phyloP scores from a whole-genome alignment of 2,888 invertebrate genomes.

The Thera britannica region DNA sequence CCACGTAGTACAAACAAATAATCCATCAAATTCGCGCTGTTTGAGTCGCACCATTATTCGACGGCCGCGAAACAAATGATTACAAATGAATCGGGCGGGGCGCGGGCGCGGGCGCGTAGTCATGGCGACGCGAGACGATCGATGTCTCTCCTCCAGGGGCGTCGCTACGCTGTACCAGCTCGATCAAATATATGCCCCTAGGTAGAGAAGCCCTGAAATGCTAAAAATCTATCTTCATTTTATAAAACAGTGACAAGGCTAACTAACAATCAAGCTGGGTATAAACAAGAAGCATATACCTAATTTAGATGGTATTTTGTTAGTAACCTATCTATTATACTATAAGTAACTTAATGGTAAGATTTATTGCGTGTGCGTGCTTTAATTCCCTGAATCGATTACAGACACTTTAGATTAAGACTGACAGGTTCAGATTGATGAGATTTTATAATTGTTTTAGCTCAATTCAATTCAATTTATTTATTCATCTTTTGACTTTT shows the following conservation, averaged over 20 bases:
- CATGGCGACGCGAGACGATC: slow-evolving; percentile 80
- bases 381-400: too few species aligned
- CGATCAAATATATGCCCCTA: background rate
- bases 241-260: background rate
- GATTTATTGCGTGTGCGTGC: too few species aligned
- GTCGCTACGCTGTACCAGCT: slow-evolving; percentile 51
- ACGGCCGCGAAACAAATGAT: slow-evolving; percentile 82
- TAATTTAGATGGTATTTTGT: too few species aligned
- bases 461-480: too few species aligned
- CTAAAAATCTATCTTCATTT: background rate
- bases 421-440: too few species aligned
- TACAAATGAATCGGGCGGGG: slow-evolving; percentile 77
- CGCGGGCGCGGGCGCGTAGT: slow-evolving; percentile 58
- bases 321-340: too few species aligned
- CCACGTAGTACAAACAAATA: slow-evolving; percentile 33
- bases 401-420: too few species aligned
- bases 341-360: too few species aligned
- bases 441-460: too few species aligned
- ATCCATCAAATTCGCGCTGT: slow-evolving; percentile 77
- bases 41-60: slow-evolving; percentile 77
- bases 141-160: slow-evolving; percentile 56
- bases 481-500: too few species aligned
- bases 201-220: background rate
- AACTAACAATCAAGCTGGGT: background rate
- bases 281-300: too few species aligned